phyloP scores from a whole-genome alignment of 2,888 invertebrate genomes.

The Plemyria rubiginata region DNA sequence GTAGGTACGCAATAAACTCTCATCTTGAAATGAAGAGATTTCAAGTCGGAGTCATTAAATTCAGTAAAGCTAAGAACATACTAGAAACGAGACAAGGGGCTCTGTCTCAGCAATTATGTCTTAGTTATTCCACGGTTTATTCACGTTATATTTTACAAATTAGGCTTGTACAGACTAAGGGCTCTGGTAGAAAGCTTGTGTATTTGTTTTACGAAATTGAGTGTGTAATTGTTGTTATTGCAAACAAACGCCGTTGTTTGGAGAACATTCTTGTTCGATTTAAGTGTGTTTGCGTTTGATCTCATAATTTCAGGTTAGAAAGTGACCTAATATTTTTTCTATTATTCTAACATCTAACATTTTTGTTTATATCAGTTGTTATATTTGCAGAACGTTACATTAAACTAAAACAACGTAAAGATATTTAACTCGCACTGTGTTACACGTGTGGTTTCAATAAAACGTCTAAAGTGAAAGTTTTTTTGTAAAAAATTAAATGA shows the following conservation, averaged over 20 bases:
- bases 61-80: slow-evolving; percentile 63
- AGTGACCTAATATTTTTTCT: not conserved
- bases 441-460: no score
- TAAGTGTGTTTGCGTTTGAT: slow-evolving; percentile 39
- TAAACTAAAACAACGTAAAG: no score
- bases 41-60: slow-evolving; percentile 43
- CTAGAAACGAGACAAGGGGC: slow-evolving; percentile 57
- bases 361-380: no score
- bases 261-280: slow-evolving; percentile 48
- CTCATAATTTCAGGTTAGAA: slow-evolving; percentile 1
- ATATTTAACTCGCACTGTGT: no score
- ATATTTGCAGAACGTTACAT: no score
- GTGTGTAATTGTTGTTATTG: slow-evolving; percentile 56
- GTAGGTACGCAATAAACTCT: slow-evolving; percentile 5
- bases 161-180: slow-evolving; percentile 41
- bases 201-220: slow-evolving; percentile 59
- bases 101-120: slow-evolving; percentile 60
- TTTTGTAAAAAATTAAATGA: not conserved
- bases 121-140: slow-evolving; percentile 46
- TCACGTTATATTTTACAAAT: slow-evolving; percentile 58
- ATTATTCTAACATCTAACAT: no score
- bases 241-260: slow-evolving; percentile 49
- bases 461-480: no score
- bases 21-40: slow-evolving; percentile 34
- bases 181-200: slow-evolving; percentile 22